Evolutionary conservation across 2,113 vertebrate genomes (phyloP).

Genomic region (Ptychochromis oligacanthus): DNA sequence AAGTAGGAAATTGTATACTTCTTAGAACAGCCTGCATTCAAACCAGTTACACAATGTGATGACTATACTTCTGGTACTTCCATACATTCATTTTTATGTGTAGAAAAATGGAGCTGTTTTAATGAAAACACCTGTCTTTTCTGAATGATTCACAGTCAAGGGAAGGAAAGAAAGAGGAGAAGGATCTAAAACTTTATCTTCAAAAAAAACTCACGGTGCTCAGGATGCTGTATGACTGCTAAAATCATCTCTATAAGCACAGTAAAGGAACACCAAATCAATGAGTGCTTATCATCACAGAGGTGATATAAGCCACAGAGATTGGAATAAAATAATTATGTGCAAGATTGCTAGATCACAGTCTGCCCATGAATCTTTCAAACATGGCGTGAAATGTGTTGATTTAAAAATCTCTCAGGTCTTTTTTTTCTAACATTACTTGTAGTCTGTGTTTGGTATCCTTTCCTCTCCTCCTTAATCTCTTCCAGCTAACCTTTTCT

Average conservation of each 20-base stretch:
- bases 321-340: conserved; percentile 18
- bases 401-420: not conserved
- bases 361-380: not conserved
- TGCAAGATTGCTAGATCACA: conserved; percentile 3
- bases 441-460: not conserved
- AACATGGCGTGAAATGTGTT: not conserved
- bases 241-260: not conserved
- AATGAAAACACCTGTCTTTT: not conserved
- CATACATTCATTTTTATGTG: not conserved
- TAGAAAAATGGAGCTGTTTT: not conserved
- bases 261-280: not conserved
- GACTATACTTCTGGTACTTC: not conserved
- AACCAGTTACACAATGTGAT: not conserved
- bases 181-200: not conserved
- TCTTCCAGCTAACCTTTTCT: not conserved
- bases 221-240: not conserved
- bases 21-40: too few species aligned
- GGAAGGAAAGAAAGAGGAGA: not conserved
- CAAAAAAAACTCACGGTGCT: not conserved
- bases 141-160: not conserved
- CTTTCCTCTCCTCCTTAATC: conserved; percentile 6
- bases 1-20: too few species aligned
- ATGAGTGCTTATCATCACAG: not conserved
- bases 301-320: conserved; percentile 16
- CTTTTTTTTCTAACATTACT: not conserved